Conservation (phyloP, 2,888 invertebrate genomes). For the Smittia aterrima region DNA sequence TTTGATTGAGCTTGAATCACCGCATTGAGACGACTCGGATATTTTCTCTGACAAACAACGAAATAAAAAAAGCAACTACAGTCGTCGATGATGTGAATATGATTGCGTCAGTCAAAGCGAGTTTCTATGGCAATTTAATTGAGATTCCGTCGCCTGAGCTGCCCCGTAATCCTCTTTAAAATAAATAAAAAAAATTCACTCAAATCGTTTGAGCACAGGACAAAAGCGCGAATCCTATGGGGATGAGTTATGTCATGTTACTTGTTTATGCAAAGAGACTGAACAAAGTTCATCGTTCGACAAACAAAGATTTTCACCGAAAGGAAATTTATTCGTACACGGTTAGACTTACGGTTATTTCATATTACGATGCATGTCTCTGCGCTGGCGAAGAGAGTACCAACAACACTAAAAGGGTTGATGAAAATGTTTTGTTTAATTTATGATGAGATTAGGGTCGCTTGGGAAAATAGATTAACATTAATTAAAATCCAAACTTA, state of each 20-base stretch:
- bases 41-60: neutral
- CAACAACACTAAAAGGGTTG: slow-evolving; percentile 23
- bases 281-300: slow-evolving; percentile 9
- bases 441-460: slow-evolving; percentile 38
- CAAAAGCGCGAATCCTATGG: neutral
- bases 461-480: slow-evolving; percentile 39
- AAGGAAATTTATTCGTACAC: slow-evolving; percentile 18
- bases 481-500: slow-evolving; percentile 40
- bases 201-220: neutral
- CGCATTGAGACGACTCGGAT: neutral
- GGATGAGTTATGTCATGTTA: slow-evolving; percentile 16
- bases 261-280: slow-evolving; percentile 23
- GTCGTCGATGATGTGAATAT: slow-evolving; percentile 6
- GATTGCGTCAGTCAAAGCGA: neutral
- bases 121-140: slow-evolving; percentile 22
- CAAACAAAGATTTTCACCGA: neutral
- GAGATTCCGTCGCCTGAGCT: neutral
- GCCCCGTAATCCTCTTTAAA: neutral
- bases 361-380: neutral
- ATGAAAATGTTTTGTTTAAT: slow-evolving; percentile 41
- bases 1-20: slow-evolving; percentile 7
- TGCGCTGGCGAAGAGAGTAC: neutral
- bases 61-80: neutral
- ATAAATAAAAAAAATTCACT: neutral
- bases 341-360: slow-evolving; percentile 4